These are phyloP conservation scores for Chrysaora quinquecirrha DNA, from an alignment of 30 jellyfish, hydroid and myxozoan species.

Conservation along the genomic window DNA sequence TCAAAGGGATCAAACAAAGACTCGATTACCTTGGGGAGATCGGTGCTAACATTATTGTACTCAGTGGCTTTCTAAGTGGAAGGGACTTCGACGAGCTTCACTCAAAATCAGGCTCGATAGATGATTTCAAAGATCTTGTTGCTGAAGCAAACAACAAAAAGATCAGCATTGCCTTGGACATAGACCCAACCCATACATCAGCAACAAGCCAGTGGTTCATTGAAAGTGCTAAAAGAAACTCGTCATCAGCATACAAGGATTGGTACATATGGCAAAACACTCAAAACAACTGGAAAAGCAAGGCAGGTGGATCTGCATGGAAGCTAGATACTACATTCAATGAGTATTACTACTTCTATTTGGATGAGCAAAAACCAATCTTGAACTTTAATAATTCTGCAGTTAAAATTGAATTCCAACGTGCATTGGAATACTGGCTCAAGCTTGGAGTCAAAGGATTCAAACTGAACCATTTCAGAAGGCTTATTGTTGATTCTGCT, in stretches of 20 bases:
- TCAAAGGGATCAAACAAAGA: slow-evolving; percentile 50
- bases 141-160: slow-evolving; percentile 29
- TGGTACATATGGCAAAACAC: slow-evolving; percentile 72
- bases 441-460: slow-evolving; percentile 83
- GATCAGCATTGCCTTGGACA: slow-evolving; percentile 50
- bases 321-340: slow-evolving; percentile 5
- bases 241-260: slow-evolving; percentile 4
- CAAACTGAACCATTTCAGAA: slow-evolving; percentile 41
- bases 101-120: slow-evolving; percentile 4
- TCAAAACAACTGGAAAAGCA: slow-evolving; percentile 71
- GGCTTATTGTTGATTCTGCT: slow-evolving; percentile 58
- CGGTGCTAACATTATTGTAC: slow-evolving; percentile 64
- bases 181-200: slow-evolving; percentile 65
- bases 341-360: slow-evolving; percentile 26
- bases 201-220: slow-evolving; percentile 49
- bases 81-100: slow-evolving; percentile 21
- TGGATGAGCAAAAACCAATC: slow-evolving; percentile 34
- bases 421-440: slow-evolving; percentile 59
- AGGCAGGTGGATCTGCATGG: slow-evolving; percentile 63
- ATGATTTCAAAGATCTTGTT: slow-evolving; percentile 35
- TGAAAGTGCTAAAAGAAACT: slow-evolving; percentile 13
- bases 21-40: slow-evolving; percentile 47
- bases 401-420: slow-evolving; percentile 44
- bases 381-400: slow-evolving; percentile 58
- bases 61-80: slow-evolving; percentile 49